Evolutionary conservation across 2,113 vertebrate genomes (phyloP).

Genomic region (Tenebrosternarchus preto): DNA sequence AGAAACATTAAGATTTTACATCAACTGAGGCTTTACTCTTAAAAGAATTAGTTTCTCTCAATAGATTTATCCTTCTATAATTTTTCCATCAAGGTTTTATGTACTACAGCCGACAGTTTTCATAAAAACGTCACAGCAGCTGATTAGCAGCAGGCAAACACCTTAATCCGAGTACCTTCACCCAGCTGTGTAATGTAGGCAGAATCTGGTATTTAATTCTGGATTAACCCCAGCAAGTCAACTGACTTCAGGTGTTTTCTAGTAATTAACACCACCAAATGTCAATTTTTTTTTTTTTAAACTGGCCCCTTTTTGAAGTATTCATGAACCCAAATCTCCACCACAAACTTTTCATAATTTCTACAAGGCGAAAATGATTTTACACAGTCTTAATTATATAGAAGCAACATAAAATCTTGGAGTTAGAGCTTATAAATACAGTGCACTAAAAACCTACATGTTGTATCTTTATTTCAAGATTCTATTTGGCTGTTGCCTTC

Average conservation of each 20-base stretch:
- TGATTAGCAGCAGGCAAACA: too few relatives aligned
- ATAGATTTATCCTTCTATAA: neutral
- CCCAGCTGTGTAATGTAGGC: too few relatives aligned
- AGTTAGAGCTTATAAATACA: slow-evolving; percentile 21
- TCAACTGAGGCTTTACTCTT: too few relatives aligned
- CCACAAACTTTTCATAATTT: neutral
- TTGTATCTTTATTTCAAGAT: slow-evolving; percentile 5
- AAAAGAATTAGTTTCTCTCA: neutral
- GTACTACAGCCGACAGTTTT: neutral
- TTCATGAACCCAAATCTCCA: neutral
- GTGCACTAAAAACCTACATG: slow-evolving; percentile 12
- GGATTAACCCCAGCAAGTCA: neutral
- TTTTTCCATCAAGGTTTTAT: neutral
- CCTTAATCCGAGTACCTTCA: too few relatives aligned
- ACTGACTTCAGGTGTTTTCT: too few relatives aligned
- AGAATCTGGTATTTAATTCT: neutral
- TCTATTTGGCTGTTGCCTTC: neutral
- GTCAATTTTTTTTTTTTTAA: neutral
- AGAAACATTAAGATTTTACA: neutral
- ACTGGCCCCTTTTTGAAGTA: neutral
- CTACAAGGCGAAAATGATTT: neutral
- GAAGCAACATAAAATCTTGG: slow-evolving; percentile 8
- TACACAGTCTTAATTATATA: slow-evolving; percentile 17
- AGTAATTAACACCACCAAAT: neutral
- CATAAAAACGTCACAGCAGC: neutral